Conservation (phyloP, 2,888 invertebrate genomes). For the Agriopis aurantiaria region DNA sequence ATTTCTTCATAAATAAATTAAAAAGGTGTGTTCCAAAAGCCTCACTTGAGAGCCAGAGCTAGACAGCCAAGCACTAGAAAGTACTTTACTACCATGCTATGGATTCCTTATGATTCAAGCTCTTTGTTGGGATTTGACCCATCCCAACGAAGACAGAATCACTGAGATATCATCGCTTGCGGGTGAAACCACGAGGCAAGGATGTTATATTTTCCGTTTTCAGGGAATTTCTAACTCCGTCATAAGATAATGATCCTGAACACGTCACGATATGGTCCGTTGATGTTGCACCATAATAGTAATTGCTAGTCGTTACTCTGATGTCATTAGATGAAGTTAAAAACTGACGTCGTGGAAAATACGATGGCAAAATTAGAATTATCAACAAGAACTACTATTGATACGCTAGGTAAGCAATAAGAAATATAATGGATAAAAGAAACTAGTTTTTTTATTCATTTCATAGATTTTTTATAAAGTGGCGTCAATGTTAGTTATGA, state of each 20-base stretch:
- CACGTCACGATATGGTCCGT: conserved; percentile 17
- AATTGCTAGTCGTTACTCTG: conserved; percentile 15
- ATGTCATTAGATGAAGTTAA: conserved; percentile 1
- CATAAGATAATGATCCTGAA: conserved; percentile 22
- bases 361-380: background rate
- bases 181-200: too few species aligned
- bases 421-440: background rate
- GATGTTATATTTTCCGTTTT: conserved; percentile 6
- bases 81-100: too few species aligned
- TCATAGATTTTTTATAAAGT: background rate
- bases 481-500: background rate
- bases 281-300: conserved; percentile 9
- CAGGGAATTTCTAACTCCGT: conserved; percentile 21
- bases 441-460: background rate
- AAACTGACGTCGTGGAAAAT: conserved; percentile 18
- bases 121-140: too few species aligned
- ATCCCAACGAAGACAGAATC: too few species aligned
- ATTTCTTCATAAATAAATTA: too few species aligned
- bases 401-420: background rate
- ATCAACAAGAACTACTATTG: background rate
- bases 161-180: too few species aligned
- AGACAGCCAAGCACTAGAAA: too few species aligned
- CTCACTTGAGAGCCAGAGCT: too few species aligned
- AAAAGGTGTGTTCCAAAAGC: too few species aligned
- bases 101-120: too few species aligned